A percentile compares a stretch with the other conserved stretches of the same genome.
Conservation (phyloP, 2,113 vertebrate genomes). For the Peromyscus californicus region DNA sequence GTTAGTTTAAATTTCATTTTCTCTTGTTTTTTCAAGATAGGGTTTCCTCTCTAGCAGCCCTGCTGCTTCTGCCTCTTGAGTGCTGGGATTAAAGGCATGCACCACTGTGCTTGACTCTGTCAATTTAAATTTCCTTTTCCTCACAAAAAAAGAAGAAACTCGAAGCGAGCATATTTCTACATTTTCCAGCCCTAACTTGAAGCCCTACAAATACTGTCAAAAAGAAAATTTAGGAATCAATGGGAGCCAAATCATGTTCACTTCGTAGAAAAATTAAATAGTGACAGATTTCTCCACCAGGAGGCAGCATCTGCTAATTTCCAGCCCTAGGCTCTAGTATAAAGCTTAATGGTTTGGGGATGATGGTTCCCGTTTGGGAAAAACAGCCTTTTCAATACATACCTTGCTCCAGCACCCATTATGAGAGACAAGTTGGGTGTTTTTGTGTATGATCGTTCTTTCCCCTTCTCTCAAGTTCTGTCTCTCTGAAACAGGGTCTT, state of each 20-base stretch:
- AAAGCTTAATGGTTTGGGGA: background rate
- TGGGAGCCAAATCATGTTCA: background rate
- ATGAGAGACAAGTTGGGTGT: background rate
- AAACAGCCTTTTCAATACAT: background rate
- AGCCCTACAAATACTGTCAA: background rate
- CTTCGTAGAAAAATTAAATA: background rate
- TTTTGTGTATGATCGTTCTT: background rate
- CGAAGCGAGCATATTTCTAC: background rate
- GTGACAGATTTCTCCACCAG: slow-evolving; percentile 14
- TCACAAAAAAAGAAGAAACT: too few species aligned
- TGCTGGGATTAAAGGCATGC: background rate
- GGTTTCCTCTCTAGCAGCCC: too few species aligned
- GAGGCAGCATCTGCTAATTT: slow-evolving; percentile 19
- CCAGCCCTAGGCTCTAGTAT: too few species aligned
- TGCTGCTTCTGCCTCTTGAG: background rate
- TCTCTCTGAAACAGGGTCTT: background rate
- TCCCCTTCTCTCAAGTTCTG: background rate
- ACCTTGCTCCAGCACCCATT: background rate
- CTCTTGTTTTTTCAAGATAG: too few species aligned
- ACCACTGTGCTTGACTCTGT: background rate
- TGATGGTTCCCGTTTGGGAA: too few species aligned
- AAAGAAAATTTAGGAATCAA: background rate
- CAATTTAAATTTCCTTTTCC: background rate
- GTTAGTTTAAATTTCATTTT: too few species aligned
- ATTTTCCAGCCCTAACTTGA: background rate